These are phyloP conservation scores for Castor canadensis DNA, from an alignment of 2,113 vertebrate species.

Conservation along the genomic window DNA sequence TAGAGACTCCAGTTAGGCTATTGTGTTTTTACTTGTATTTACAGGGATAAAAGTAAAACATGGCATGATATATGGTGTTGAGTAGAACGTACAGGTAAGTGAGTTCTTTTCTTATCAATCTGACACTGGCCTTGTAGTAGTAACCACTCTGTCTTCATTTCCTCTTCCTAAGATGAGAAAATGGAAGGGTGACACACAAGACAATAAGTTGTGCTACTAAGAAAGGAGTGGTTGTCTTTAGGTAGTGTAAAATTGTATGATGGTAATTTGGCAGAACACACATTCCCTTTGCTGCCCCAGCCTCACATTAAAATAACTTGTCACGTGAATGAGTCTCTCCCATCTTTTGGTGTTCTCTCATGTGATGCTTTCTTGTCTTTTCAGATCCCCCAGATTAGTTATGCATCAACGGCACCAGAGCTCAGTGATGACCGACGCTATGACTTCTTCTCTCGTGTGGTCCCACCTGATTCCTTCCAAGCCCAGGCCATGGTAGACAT, in stretches of 20 bases:
- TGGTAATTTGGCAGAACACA: rapidly evolving
- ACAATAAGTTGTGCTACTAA: not conserved
- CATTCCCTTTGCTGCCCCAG: not conserved
- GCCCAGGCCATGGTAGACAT: constrained; percentile 99
- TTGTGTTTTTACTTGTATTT: not conserved
- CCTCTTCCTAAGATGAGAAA: not conserved
- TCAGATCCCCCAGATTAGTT: constrained; percentile 99
- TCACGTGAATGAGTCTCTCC: not conserved
- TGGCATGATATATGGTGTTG: not conserved
- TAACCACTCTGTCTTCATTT: not conserved
- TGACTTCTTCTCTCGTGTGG: constrained; percentile 99
- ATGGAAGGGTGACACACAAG: not conserved
- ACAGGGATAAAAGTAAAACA: not conserved
- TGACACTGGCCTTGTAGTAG: not conserved
- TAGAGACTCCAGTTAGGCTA: no score
- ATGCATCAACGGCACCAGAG: constrained; percentile 97
- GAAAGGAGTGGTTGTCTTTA: not conserved
- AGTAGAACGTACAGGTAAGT: not conserved
- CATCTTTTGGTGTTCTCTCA: not conserved
- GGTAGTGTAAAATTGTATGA: not conserved
- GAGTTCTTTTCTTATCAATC: not conserved
- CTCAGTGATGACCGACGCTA: constrained; percentile 97
- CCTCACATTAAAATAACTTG: not conserved
- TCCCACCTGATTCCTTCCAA: constrained; percentile 98
- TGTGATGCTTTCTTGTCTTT: constrained; percentile 69